Evolutionary conservation across 2,797 vertebrate genomes (phyloP).

Genomic region (Catamblyrhynchus diadema): DNA sequence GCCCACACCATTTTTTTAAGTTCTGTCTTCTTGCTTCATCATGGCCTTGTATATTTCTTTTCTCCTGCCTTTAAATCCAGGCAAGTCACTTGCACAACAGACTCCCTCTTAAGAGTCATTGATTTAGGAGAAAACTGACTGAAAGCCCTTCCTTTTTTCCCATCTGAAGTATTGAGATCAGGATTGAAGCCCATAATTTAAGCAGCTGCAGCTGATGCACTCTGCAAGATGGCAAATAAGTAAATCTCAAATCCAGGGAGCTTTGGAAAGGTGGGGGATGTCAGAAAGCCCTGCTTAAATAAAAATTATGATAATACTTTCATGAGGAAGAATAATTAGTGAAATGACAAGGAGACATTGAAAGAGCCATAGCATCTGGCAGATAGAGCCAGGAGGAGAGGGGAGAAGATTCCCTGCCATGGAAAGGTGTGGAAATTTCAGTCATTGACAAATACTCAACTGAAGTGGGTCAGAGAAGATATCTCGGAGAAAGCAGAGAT

Average conservation of each 20-base stretch:
- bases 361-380: neutral
- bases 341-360: neutral
- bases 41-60: neutral
- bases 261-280: neutral
- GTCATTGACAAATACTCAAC: neutral
- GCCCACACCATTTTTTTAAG: neutral
- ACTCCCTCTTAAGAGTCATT: neutral
- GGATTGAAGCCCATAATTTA: neutral
- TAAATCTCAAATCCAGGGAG: neutral
- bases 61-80: neutral
- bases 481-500: neutral
- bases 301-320: neutral
- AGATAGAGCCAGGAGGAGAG: neutral
- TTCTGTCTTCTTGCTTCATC: neutral
- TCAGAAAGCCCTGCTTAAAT: neutral
- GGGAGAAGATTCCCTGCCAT: neutral
- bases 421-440: neutral
- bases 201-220: neutral
- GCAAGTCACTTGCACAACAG: neutral
- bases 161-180: neutral
- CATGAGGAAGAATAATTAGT: neutral
- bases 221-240: neutral
- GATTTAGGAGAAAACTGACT: neutral
- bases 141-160: neutral
- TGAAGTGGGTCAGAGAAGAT: neutral